Evolutionary conservation across 2,888 invertebrate genomes (phyloP).

Genomic region (Microctonus brassicae): DNA sequence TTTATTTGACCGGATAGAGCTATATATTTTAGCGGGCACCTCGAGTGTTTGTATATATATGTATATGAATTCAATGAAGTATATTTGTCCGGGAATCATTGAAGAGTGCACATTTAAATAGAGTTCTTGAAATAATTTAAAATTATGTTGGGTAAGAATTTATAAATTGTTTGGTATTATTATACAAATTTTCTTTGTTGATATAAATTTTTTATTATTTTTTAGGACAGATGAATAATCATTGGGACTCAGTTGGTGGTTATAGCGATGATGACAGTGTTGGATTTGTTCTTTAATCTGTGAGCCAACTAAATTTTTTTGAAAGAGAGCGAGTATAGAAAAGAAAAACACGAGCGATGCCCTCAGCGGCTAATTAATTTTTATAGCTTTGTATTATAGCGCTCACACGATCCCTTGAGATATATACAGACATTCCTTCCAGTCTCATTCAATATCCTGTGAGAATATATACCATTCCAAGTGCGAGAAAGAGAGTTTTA

Average conservation of each 20-base stretch:
- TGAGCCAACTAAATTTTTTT: slow-evolving; percentile 1
- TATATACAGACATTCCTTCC: background rate
- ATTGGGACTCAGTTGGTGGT: background rate
- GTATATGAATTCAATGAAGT: background rate
- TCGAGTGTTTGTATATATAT: background rate
- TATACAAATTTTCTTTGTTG: background rate
- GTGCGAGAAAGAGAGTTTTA: background rate
- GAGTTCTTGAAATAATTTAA: background rate
- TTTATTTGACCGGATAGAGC: background rate
- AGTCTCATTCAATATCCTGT: background rate
- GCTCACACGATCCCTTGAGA: background rate
- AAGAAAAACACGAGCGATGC: background rate
- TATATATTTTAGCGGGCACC: background rate
- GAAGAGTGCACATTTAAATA: background rate
- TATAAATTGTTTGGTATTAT: background rate
- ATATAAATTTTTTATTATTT: background rate
- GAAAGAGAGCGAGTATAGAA: too few relatives aligned
- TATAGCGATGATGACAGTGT: slow-evolving; percentile 5
- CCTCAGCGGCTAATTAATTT: slow-evolving; percentile 57
- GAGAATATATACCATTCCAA: background rate
- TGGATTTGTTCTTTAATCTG: background rate
- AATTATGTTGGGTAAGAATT: background rate
- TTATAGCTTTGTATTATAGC: slow-evolving; percentile 49
- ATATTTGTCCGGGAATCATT: slow-evolving; percentile 12
- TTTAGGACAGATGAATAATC: too few relatives aligned